phyloP scores from a whole-genome alignment of 2,113 vertebrate genomes.

The Mus musculus region GRCm39 chr12:14544501-14545000 shows the following conservation, averaged over 20 bases:
- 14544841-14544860: constrained; percentile 96
- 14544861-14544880: constrained; percentile 97
- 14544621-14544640: constrained; percentile 66
- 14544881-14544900: constrained; percentile 95
- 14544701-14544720: constrained; percentile 98
- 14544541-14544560: constrained; percentile 61
- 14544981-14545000: constrained; percentile 90
- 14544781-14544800: constrained; percentile 97
- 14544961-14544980: constrained; percentile 86
- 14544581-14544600: constrained; percentile 79
- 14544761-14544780: constrained; percentile 96
- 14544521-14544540: constrained; percentile 65
- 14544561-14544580: constrained; percentile 82
- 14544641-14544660: constrained; percentile 77
- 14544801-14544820: constrained; percentile 96
- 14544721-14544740: constrained; percentile 96
- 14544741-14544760: constrained; percentile 92
- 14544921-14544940: constrained; percentile 96
- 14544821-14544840: constrained; percentile 96
- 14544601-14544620: constrained; percentile 76
- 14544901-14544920: constrained; percentile 96
- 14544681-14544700: constrained; percentile 83
- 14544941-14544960: constrained; percentile 96
- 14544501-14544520: neutral
- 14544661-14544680: constrained; percentile 75